Conservation (phyloP, 1,140 invertebrate genomes). For the Stratiolaelaps scimitus region DNA sequence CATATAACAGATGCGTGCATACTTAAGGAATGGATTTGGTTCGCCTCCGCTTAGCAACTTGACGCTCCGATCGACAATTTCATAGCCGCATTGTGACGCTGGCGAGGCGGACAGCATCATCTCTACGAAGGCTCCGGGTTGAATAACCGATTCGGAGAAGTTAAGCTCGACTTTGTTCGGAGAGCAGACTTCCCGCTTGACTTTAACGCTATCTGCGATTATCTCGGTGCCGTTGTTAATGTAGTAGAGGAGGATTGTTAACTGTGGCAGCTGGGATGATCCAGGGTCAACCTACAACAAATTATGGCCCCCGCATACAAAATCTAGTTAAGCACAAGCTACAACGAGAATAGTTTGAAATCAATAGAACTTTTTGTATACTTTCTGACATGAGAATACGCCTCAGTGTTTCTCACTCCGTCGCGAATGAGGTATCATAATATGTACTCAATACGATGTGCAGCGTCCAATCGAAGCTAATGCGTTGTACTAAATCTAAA, state of each 20-base stretch:
- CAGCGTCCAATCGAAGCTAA: no score
- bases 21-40: conserved; percentile 37
- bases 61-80: conserved; percentile 50
- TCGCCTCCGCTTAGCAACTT: conserved; percentile 43
- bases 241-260: conserved; percentile 55
- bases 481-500: no score
- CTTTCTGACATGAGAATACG: no score
- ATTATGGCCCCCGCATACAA: no score
- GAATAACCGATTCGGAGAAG: conserved; percentile 43
- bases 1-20: no score
- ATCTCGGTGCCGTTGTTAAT: conserved; percentile 58
- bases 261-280: conserved; percentile 14
- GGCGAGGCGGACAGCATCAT: conserved; percentile 46
- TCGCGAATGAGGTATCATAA: no score
- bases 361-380: no score
- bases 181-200: conserved; percentile 48
- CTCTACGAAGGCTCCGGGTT: conserved; percentile 45
- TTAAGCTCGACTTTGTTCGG: conserved; percentile 46
- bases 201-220: conserved; percentile 47
- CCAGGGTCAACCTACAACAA: conserved; percentile 31
- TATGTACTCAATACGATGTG: no score
- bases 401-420: no score
- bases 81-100: conserved; percentile 49
- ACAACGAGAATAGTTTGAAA: no score
- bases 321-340: no score